Evolutionary conservation across 2,113 vertebrate species (phyloP).

Genomic region (Eclectus roratus): DNA sequence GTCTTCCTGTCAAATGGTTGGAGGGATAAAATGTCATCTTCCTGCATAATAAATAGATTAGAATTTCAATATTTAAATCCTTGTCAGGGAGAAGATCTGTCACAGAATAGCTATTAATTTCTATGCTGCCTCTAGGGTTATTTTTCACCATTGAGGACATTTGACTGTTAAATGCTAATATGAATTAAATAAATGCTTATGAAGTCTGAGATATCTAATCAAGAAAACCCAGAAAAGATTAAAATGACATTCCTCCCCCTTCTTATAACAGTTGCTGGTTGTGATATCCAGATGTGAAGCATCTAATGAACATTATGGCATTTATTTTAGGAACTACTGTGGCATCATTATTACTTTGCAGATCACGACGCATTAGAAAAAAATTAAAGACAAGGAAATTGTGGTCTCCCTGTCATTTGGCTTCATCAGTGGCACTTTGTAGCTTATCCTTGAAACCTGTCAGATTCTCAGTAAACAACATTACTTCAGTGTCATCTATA

Average conservation of each 20-base stretch:
- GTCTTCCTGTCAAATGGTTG: slow-evolving; percentile 32
- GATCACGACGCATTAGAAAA: slow-evolving; percentile 25
- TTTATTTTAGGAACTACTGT: slow-evolving; percentile 47
- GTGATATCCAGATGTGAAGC: slow-evolving; percentile 38
- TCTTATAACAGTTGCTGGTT: slow-evolving; percentile 10
- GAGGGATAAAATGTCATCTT: slow-evolving; percentile 52
- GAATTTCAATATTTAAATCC: slow-evolving; percentile 57
- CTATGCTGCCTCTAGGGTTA: not conserved
- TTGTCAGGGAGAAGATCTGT: slow-evolving; percentile 29
- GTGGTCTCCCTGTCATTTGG: slow-evolving; percentile 28
- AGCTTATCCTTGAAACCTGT: slow-evolving; percentile 29
- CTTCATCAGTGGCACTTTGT: slow-evolving; percentile 31
- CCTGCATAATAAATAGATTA: slow-evolving; percentile 59
- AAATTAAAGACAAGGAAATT: slow-evolving; percentile 53
- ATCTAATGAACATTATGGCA: slow-evolving; percentile 46
- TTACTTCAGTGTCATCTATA: slow-evolving; percentile 2
- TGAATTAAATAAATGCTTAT: slow-evolving; percentile 52
- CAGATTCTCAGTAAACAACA: slow-evolving; percentile 23
- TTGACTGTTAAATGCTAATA: slow-evolving; percentile 58
- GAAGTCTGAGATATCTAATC: slow-evolving; percentile 44
- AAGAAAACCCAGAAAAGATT: slow-evolving; percentile 51
- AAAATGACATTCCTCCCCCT: not conserved
- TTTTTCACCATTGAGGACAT: not conserved
- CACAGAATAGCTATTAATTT: slow-evolving; percentile 28
- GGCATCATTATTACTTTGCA: not conserved